phyloP scores from a whole-genome alignment of 2,888 invertebrate species.

The Eubasilissa splendida region DNA sequence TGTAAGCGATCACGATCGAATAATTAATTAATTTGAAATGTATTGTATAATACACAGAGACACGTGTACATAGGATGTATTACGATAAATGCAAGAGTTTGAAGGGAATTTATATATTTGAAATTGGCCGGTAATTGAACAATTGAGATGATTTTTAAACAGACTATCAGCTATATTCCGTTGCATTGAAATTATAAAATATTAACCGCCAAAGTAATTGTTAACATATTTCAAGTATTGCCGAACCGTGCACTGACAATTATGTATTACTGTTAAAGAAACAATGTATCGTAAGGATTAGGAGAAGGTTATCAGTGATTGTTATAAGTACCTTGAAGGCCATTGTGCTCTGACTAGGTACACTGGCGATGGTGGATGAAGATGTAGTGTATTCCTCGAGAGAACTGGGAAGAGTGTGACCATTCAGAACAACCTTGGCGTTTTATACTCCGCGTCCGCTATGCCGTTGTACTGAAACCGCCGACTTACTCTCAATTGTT shows the following conservation, averaged over 20 bases:
- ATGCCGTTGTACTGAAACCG: background rate
- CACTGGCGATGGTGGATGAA: background rate
- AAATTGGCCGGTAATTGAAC: too few species aligned
- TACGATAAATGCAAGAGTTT: background rate
- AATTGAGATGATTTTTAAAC: too few species aligned
- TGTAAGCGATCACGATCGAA: background rate
- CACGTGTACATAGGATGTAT: background rate
- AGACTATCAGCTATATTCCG: too few species aligned
- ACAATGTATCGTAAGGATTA: too few species aligned
- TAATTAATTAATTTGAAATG: background rate
- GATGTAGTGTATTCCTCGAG: constrained; percentile 15
- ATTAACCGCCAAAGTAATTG: too few species aligned
- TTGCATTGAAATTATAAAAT: too few species aligned
- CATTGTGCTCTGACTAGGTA: constrained; percentile 16
- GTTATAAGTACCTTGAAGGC: constrained; percentile 33
- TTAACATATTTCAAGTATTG: too few species aligned
- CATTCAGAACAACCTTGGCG: constrained; percentile 22
- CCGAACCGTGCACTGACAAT: too few species aligned
- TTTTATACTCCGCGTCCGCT: constrained; percentile 14
- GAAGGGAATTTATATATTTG: background rate
- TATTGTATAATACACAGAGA: background rate
- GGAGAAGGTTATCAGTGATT: too few species aligned
- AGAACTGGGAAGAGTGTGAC: constrained; percentile 22
- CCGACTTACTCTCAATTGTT: constrained; percentile 20
- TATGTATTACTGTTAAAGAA: too few species aligned